A percentile compares a stretch with the other conserved stretches of the same genome.
Evolutionary conservation across 2,113 vertebrate species (phyloP).

Genomic region (Baryphthengus martii): DNA sequence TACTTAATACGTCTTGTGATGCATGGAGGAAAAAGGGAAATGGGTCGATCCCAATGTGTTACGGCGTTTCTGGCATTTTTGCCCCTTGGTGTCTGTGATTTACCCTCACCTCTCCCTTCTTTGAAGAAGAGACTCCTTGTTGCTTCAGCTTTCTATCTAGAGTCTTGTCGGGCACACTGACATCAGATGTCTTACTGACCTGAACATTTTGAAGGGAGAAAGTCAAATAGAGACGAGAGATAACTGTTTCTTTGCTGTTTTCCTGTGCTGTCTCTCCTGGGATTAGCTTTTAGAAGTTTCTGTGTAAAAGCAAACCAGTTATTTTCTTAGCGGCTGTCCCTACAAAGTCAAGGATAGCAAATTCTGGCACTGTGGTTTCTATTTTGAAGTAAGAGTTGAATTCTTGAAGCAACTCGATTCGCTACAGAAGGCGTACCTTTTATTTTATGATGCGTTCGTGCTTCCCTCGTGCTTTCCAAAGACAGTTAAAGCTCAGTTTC

Average conservation of each 20-base stretch:
- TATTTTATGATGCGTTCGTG: background rate
- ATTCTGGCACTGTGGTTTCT: background rate
- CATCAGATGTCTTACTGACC: background rate
- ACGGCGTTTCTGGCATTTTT: background rate
- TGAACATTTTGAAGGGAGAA: background rate
- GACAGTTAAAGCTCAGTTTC: background rate
- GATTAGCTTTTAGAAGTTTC: background rate
- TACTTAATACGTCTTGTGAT: too few relatives aligned
- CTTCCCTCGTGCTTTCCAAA: background rate
- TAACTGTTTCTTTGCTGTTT: background rate
- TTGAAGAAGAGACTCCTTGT: background rate
- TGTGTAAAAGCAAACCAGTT: background rate
- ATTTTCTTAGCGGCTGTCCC: background rate
- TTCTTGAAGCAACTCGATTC: background rate
- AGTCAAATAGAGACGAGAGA: background rate
- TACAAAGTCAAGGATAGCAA: background rate
- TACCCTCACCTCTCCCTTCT: background rate
- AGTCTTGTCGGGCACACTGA: background rate
- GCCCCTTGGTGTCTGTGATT: background rate
- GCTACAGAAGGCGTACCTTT: background rate
- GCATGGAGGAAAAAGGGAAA: background rate
- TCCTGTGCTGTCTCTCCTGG: background rate
- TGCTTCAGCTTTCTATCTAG: background rate
- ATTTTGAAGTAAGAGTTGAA: background rate
- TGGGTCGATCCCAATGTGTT: background rate